Evolutionary conservation across 2,113 vertebrate genomes (phyloP), one percentile per base, ranked within the genome.

Genomic region (Zingel zingel): DNA sequence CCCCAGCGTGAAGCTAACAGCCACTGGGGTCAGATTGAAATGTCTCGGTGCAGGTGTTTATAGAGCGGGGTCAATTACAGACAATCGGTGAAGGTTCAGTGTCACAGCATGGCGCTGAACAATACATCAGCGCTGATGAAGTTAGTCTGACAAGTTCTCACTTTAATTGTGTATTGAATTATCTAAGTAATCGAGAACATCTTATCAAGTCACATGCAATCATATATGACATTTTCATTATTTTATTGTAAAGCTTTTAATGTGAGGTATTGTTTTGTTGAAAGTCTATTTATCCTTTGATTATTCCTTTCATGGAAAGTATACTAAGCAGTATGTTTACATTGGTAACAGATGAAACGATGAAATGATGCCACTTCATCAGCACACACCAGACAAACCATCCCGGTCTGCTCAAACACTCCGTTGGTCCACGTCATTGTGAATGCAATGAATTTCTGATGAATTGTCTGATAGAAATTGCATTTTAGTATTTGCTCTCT

Each of bases 381-480:
- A 10, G 18, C 19, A 16, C 19, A 33, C 39, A 45, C 13, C 23
- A 23, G 43, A 66, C 15, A 25, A 48, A 59, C 51, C 51, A 5
- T 23, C 56, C 4, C 6, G 6, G 25, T n/a, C 57, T 48, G 11
- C 57, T 61, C 62, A 57, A 30, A 45, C 63, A 58, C 18, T 3
- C 5, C 16, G 25, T 19, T 47, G 18, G 19, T 30, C 51, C 43
- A 59, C 3, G 2, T 25, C 3, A 43, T 54, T 13, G 30, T 25
- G 5, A 58, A 36, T 57, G 74, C 45, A 47, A 82, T 79, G 70
- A 68, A 88, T 68, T 74, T 51, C 70, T 47, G 66, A 81, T 45
- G 71, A 79, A 30, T 18, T 25, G 21, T 57, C 56, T 39, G 75
- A 67, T 47, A 14, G 39, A 58, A 50, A 79, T 79, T 36, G 61